A percentile compares a stretch with the other conserved stretches of the same genome.
phyloP scores from a whole-genome alignment of 64 coral and sea anemone genomes.

The Montipora efflorescens region DNA sequence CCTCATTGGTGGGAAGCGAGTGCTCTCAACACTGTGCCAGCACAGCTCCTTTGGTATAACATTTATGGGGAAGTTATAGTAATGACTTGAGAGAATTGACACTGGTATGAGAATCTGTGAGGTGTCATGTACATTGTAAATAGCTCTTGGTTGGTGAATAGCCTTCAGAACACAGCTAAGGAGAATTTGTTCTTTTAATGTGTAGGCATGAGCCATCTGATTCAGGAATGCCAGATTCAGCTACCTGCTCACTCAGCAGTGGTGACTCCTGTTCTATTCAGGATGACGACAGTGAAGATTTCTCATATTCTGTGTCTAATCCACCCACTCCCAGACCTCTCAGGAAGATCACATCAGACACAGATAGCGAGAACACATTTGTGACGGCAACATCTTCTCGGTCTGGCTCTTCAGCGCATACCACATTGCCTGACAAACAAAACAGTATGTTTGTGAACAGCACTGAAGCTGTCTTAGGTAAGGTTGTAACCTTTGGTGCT shows the following conservation, averaged over 20 bases:
- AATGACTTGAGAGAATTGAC: too few relatives aligned
- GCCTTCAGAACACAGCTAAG: too few relatives aligned
- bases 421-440: constrained; percentile 55
- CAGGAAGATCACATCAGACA: constrained; percentile 57
- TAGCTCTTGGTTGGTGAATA: too few relatives aligned
- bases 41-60: too few relatives aligned
- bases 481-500: background rate
- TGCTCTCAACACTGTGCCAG: too few relatives aligned
- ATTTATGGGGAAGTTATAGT: too few relatives aligned
- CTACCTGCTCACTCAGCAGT: constrained; percentile 74
- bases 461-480: constrained; percentile 78
- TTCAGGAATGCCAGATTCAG: constrained; percentile 58
- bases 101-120: too few relatives aligned
- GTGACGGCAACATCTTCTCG: constrained; percentile 68
- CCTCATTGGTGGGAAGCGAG: too few relatives aligned
- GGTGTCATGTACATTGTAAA: too few relatives aligned
- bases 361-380: constrained; percentile 81
- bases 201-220: background rate
- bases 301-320: constrained; percentile 90
- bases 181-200: background rate
- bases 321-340: constrained; percentile 78
- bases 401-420: constrained; percentile 47
- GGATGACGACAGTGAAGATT: constrained; percentile 80
- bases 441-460: constrained; percentile 68
- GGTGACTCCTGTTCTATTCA: constrained; percentile 75